phyloP scores from a whole-genome alignment of 2,888 invertebrate genomes.

The Parasteatoda lunata region DNA sequence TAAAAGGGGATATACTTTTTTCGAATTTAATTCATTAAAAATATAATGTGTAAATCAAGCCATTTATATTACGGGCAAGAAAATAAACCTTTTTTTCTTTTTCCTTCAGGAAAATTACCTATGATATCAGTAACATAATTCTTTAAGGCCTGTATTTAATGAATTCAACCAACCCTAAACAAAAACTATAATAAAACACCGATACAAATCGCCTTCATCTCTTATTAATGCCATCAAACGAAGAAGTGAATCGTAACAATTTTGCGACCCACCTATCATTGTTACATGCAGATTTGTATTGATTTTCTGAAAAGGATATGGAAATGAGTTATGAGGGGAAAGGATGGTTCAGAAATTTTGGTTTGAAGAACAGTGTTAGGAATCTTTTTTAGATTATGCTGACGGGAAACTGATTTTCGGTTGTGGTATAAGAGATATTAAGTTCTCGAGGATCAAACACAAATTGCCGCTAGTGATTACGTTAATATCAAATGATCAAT shows the following conservation, averaged over 20 bases:
- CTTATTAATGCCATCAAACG: constrained; percentile 44
- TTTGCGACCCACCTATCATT: constrained; percentile 50
- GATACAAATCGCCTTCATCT: constrained; percentile 1
- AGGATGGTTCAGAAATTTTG: constrained; percentile 16
- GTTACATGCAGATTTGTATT: constrained; percentile 39
- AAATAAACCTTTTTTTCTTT: too few species aligned
- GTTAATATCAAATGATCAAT: too few species aligned
- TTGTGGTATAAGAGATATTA: constrained; percentile 7
- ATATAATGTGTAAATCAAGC: too few species aligned
- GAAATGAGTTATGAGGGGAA: constrained; percentile 28
- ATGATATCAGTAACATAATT: too few species aligned
- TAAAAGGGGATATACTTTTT: too few species aligned
- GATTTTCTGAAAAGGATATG: constrained; percentile 34
- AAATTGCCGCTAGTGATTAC: background rate
- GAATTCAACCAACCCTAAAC: too few species aligned
- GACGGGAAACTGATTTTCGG: constrained; percentile 12
- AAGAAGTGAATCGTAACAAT: background rate
- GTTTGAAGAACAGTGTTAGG: constrained; percentile 34
- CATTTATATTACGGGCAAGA: too few species aligned
- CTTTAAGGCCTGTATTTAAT: too few species aligned
- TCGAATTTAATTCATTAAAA: too few species aligned
- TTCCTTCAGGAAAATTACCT: too few species aligned
- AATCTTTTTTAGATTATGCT: constrained; percentile 7
- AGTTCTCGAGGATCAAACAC: constrained; percentile 1
- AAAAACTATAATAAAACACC: background rate